These are phyloP conservation scores for Sebastiscus tertius DNA, from an alignment of 2,797 vertebrate species.

Conservation along the genomic window DNA sequence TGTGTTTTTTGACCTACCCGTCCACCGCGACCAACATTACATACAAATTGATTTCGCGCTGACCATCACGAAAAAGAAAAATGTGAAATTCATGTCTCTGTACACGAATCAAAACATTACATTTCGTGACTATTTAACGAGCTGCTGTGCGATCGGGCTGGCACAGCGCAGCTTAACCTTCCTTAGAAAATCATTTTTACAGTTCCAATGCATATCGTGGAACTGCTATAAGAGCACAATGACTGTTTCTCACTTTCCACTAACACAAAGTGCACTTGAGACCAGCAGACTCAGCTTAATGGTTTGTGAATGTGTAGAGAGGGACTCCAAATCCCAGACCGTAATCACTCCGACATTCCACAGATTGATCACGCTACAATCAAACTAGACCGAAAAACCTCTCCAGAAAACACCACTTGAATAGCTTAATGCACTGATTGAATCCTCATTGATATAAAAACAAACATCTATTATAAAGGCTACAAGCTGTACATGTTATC, in stretches of 20 bases:
- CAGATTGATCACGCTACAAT: constrained; percentile 70
- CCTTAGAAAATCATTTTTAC: not conserved
- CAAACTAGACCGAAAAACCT: constrained; percentile 60
- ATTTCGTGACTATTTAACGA: no score
- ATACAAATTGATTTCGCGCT: no score
- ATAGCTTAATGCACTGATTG: constrained; percentile 83
- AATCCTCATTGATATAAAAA: constrained; percentile 54
- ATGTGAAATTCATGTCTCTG: no score
- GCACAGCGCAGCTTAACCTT: not conserved
- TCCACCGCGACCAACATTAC: no score
- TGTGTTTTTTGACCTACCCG: no score
- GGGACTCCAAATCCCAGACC: constrained; percentile 53
- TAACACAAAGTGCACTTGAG: constrained; percentile 77
- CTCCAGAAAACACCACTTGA: constrained; percentile 58
- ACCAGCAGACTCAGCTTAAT: constrained; percentile 62
- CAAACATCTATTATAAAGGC: constrained; percentile 61
- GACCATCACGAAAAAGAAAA: no score
- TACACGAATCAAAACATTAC: no score
- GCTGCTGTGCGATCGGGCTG: no score
- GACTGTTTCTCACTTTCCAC: constrained; percentile 41
- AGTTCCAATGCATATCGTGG: constrained; percentile 39
- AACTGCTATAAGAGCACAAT: constrained; percentile 46
- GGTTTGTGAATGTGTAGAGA: constrained; percentile 37
- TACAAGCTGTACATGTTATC: constrained; percentile 70
- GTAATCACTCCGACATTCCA: constrained; percentile 57